These are phyloP conservation scores for Falco punctatus DNA, from an alignment of 2,113 vertebrate species.

Conservation along the genomic window DNA sequence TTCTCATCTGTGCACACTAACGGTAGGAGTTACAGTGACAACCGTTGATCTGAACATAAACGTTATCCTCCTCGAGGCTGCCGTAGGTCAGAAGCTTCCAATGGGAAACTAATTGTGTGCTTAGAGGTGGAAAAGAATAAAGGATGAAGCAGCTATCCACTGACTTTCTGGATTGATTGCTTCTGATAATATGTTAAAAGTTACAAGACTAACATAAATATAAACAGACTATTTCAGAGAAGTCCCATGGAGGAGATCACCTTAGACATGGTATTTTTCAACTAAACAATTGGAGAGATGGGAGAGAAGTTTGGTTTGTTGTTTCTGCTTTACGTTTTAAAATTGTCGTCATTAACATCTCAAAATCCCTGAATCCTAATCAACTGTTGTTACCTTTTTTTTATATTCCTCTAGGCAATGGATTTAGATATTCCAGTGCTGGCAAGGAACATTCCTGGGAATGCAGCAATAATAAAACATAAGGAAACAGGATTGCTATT, in stretches of 20 bases:
- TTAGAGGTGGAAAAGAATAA: neutral
- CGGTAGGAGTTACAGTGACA: neutral
- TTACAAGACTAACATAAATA: neutral
- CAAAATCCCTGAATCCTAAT: neutral
- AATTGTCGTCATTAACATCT: fast-evolving
- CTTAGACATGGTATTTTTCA: neutral
- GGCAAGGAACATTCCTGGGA: slow-evolving; percentile 90
- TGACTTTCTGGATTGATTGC: neutral
- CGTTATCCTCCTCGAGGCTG: neutral
- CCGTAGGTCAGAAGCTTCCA: neutral
- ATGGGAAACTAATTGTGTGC: neutral
- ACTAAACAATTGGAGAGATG: neutral
- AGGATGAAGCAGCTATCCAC: neutral
- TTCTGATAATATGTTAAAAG: neutral
- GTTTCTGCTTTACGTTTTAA: neutral
- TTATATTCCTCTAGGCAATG: slow-evolving; percentile 83
- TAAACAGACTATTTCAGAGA: neutral
- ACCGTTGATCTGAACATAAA: neutral
- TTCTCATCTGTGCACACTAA: neutral
- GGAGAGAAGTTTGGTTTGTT: neutral
- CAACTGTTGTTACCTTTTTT: neutral
- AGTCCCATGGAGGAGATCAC: neutral
- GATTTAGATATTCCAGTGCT: slow-evolving; percentile 86
- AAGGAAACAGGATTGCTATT: slow-evolving; percentile 87
- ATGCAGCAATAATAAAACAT: slow-evolving; percentile 84